Evolutionary conservation across 2,113 vertebrate genomes (phyloP).

Genomic region (Erythrolamprus reginae): DNA sequence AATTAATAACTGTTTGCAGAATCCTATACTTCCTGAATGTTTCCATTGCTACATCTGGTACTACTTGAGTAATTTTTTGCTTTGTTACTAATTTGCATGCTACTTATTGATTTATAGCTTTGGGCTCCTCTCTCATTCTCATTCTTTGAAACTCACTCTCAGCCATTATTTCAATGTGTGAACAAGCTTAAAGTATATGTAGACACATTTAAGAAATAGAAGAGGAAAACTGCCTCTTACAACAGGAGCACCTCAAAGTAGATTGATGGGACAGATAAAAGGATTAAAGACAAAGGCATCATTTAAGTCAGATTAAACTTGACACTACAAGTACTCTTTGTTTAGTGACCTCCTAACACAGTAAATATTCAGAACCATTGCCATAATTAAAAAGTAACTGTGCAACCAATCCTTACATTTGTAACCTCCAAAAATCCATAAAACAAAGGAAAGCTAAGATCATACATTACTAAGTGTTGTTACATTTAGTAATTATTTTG

Average conservation of each 20-base stretch:
- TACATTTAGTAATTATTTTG: neutral
- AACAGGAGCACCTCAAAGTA: neutral
- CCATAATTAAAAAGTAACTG: neutral
- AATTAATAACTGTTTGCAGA: conserved; percentile 73
- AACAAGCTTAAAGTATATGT: neutral
- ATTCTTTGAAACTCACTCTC: neutral
- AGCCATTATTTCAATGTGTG: neutral
- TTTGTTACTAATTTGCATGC: conserved; percentile 48
- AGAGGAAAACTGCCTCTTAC: neutral
- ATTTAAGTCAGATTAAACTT: neutral
- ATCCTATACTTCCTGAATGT: conserved; percentile 70
- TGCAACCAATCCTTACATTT: neutral
- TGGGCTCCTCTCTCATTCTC: conserved; percentile 33
- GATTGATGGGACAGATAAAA: neutral
- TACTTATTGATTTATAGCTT: conserved; percentile 64
- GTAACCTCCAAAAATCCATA: neutral
- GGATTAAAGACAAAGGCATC: neutral
- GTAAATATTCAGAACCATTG: neutral
- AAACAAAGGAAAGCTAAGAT: neutral
- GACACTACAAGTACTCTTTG: neutral
- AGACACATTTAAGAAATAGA: neutral
- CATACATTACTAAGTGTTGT: neutral
- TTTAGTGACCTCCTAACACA: neutral
- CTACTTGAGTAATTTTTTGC: conserved; percentile 64
- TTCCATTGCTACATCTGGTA: conserved; percentile 67